Base-by-base conservation (phyloP, 2,888 invertebrate genomes). In the Rhogogaster chlorosoma region DNA sequence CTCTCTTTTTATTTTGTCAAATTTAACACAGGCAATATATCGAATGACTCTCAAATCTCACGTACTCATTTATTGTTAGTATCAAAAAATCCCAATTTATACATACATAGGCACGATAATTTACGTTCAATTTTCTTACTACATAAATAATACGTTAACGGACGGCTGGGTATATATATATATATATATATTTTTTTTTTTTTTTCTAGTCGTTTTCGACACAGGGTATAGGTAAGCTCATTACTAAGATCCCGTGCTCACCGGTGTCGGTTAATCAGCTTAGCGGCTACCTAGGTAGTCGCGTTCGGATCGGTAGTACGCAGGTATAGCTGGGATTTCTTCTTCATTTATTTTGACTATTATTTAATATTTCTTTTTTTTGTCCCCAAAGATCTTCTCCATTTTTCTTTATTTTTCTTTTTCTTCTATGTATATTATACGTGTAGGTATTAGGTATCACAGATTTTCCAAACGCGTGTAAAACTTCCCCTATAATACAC, bases 201-300 rank as follows among this genome's bases (percentile, higher is more conserved):
- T 49, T 49, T n/a, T 36, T 15, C 2, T 38, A 38, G 36, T n/a
- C 22, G 36, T 83, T 83, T 83, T 36, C 45, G 86, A 83, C 86
- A 87, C 86, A 86, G 86, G 86, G 87, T 85, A 87, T 87, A 85
- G 86, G 86, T 83, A 71, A 82, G 86, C 86, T 89, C 87, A 89
- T 89, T 88, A 89, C 86, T 85, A 86, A 84, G 86, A 86, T 87
- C 86, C 83, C 86, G 85, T 78, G 86, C 84, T 78, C 45, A 84
- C 84, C 86, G 86, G 87, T 86, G 89, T 88, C 87, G 87, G 87
- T 88, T 89, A 87, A 89, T 89, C 89, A 85, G 85, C 61, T 83
- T 57, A 84, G 75, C 75, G 42, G 87, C 87, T 88, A 85, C 89
- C 87, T 83, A 88, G 86, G 71, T 89, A 88, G 71, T 83, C 84